Evolutionary conservation across 2,888 invertebrate genomes (phyloP), one percentile per base, ranked within the genome.

Genomic region (Leptinotarsa tumamoca): DNA sequence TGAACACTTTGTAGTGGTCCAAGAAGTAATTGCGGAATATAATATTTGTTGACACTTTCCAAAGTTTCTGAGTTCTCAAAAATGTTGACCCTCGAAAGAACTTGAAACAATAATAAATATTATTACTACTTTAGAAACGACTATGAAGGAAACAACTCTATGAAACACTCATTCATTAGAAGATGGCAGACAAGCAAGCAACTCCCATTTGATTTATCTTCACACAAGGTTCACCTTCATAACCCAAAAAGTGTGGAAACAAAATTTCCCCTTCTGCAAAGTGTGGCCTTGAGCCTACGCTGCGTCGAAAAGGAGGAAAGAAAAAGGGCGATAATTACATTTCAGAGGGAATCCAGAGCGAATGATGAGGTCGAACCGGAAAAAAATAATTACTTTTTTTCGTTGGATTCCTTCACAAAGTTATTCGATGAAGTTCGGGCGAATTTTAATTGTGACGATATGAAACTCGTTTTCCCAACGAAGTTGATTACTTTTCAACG

Each of bases 241-340:
- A 27, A 67, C 63, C 15, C 1, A 27, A n/a, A 63, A 43, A 63
- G 63, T 2, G 43, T 63, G 15, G n/a, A 63, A 33, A n/a, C 17
- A 43, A n/a, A 27, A 43, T 63, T 13, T 43, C 17, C 27, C 63
- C n/a, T n/a, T 63, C 17, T 63, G 63, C 61, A 17, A 61, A 61
- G 27, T 23, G 17, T 27, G 17, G 14, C 14, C 27, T 33, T 15
- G 18, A 43, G 43, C 33, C 63, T 63, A 15, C n/a, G 33, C 43
- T 63, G 43, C 63, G 33, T 23, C 63, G 33, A 21, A 56, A 33
- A n/a, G 33, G 63, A 21, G 56, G 63, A 71, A 67, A 73, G 71
- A 33, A 56, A 73, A 71, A 70, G 73, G 71, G 58, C 21, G 73
- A 76, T 76, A 76, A 73, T 76, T 76, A 76, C 73, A 73, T 76